phyloP scores from a whole-genome alignment of 2,113 vertebrate species.

The Hystrix cristata region DNA sequence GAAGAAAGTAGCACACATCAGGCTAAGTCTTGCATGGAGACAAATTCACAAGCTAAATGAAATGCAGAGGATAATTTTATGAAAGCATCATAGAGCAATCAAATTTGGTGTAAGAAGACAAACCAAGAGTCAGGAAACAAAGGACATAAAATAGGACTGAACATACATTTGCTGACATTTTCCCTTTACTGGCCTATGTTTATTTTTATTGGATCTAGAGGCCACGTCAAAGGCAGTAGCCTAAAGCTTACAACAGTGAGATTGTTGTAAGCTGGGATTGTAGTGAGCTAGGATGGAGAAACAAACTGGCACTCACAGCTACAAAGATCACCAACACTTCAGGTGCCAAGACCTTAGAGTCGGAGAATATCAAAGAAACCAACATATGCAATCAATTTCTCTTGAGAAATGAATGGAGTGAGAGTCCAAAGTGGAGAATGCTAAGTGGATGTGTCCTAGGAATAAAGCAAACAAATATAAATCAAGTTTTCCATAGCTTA shows the following conservation, averaged over 20 bases:
- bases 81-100: background rate
- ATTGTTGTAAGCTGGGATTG: too few species aligned
- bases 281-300: background rate
- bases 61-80: slow-evolving; percentile 25
- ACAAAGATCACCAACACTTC: background rate
- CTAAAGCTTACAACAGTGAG: background rate
- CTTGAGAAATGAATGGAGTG: slow-evolving; percentile 49
- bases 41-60: slow-evolving; percentile 1
- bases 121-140: slow-evolving; percentile 20
- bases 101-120: background rate
- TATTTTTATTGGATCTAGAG: slow-evolving; percentile 11
- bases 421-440: background rate
- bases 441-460: background rate
- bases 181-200: background rate
- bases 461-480: background rate
- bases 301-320: slow-evolving; percentile 5
- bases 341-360: background rate
- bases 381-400: background rate
- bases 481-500: background rate
- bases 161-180: background rate
- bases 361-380: slow-evolving; percentile 19
- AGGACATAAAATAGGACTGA: background rate
- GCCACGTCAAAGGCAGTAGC: background rate
- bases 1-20: background rate
- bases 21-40: background rate